Conservation (phyloP, 2,888 invertebrate genomes). For the Drosophila gaucha region DNA sequence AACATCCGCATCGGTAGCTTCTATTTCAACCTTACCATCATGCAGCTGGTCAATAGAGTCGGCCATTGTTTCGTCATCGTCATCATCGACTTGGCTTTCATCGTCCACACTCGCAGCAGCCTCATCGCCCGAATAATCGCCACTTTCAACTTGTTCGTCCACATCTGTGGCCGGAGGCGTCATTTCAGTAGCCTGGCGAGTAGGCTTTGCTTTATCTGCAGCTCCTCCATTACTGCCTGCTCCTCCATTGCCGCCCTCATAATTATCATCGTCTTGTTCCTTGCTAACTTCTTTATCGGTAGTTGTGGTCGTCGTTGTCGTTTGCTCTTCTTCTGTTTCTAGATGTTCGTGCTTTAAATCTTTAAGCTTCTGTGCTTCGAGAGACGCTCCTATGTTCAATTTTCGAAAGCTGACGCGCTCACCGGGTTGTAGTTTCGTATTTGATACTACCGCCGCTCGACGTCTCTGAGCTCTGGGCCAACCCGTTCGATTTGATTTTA, state of each 20-base stretch:
- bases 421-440: conserved; percentile 52
- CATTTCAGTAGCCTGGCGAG: conserved; percentile 54
- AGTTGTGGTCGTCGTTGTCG: conserved; percentile 48
- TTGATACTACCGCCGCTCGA: conserved; percentile 24
- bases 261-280: conserved; percentile 31
- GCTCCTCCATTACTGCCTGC: conserved; percentile 4
- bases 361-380: neutral
- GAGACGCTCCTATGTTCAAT: conserved; percentile 31
- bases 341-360: conserved; percentile 50
- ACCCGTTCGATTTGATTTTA: conserved; percentile 91
- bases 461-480: conserved; percentile 88
- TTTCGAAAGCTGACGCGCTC: conserved; percentile 70
- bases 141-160: conserved; percentile 55
- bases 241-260: conserved; percentile 50
- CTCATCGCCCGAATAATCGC: conserved; percentile 55
- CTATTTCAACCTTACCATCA: conserved; percentile 67
- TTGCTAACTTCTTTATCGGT: conserved; percentile 39
- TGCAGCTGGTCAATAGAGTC: conserved; percentile 69
- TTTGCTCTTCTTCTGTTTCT: conserved; percentile 50
- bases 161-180: conserved; percentile 70
- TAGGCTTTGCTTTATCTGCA: conserved; percentile 23
- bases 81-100: conserved; percentile 61
- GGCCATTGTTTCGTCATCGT: conserved; percentile 72
- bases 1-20: conserved; percentile 69
- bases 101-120: conserved; percentile 41